Evolutionary conservation across 2,888 invertebrate genomes (phyloP), one percentile per base, ranked within the genome.

Genomic region (Pandemis corylana): DNA sequence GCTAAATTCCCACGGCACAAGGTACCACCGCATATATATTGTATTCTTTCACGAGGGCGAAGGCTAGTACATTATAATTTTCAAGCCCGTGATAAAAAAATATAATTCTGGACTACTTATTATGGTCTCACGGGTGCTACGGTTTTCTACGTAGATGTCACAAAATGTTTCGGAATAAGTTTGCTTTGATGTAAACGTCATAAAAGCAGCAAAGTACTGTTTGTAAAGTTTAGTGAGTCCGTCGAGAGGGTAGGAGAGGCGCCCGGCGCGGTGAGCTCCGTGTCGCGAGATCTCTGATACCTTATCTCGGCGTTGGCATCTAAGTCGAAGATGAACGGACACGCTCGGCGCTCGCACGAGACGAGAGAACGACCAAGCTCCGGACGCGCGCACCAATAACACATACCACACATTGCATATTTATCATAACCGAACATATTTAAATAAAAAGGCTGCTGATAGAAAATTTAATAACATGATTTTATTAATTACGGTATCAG

Each of bases 271-370:
- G 77, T 80, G 79, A 68, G 80, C 78, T 75, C 80, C 83, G 83
- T 84, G 86, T 83, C 80, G 81, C 77, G 80, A 83, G 86, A 86
- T 86, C 79, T 44, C 59, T 78, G 83, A 84, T 82, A 84, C 77
- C 74, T 70, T 86, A 86, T 86, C 86, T 76, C 74, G 74, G 78
- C 77, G 78, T 77, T 81, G 79, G 79, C 78, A 86, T 86, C 86
- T 82, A 77, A 76, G 72, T 53, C 78, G 62, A 75, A 82, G 83
- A 84, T 77, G 78, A 77, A 84, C 81, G 78, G 78, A 76, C 81
- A 79, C 81, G 80, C 77, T 36, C 28, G 28, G 79, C 81, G 80
- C 77, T 77, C 70, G 64, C 75, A 77, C 77, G 78, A 80, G 63
- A 62, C 44, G 49, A 46, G n/a, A 49, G 63, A 61, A 28, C 62